A percentile compares a stretch with the other conserved stretches of the same genome.
phyloP scores from a whole-genome alignment of 2,888 invertebrate genomes.

The Phasia obesa region DNA sequence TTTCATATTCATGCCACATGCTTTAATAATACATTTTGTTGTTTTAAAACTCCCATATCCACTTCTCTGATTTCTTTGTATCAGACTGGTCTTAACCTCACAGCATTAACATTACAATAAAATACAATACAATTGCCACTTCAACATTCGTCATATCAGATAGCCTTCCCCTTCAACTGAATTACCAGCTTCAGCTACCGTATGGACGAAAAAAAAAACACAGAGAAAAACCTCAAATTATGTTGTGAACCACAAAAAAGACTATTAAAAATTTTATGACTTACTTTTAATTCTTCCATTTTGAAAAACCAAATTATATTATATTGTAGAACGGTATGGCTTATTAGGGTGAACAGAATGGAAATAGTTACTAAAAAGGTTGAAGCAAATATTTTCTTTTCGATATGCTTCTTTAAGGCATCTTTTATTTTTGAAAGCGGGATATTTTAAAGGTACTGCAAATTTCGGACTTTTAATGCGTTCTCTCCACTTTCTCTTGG shows the following conservation, averaged over 20 bases:
- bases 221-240: slow-evolving; percentile 66
- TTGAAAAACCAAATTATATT: slow-evolving; percentile 55
- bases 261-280: slow-evolving; percentile 72
- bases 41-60: slow-evolving; percentile 1
- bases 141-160: slow-evolving; percentile 56
- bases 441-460: too few relatives aligned
- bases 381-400: too few relatives aligned
- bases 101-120: slow-evolving; percentile 11
- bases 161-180: slow-evolving; percentile 33
- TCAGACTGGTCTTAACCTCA: slow-evolving; percentile 5
- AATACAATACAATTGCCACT: slow-evolving; percentile 21
- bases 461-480: too few relatives aligned
- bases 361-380: too few relatives aligned
- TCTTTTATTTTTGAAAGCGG: too few relatives aligned
- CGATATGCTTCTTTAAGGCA: too few relatives aligned
- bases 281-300: slow-evolving; percentile 65
- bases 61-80: slow-evolving; percentile 41
- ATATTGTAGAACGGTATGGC: not conserved
- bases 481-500: too few relatives aligned
- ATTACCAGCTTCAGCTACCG: slow-evolving; percentile 12
- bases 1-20: slow-evolving; percentile 21
- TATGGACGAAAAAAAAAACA: slow-evolving; percentile 2
- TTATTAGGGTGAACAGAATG: not conserved
- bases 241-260: slow-evolving; percentile 69
- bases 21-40: slow-evolving; percentile 14